Evolutionary conservation across 2,888 invertebrate species (phyloP), one percentile per base, ranked within the genome.

Genomic region (Rhamnusium bicolor): DNA sequence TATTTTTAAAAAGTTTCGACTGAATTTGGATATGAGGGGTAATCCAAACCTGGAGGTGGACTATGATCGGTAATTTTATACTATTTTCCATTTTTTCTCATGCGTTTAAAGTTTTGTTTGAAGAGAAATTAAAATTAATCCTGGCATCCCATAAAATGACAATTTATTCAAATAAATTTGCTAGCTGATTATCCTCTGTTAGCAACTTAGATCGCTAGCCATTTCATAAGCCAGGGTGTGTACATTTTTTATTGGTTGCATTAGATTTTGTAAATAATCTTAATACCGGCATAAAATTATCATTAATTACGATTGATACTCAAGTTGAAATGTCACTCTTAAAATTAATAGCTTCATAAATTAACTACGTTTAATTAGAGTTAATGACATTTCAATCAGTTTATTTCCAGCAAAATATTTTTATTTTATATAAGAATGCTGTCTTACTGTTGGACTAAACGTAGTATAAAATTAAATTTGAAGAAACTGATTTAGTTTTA

Each of bases 341-440:
- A 56, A 76, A 73, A 78, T 78, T 78, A 78, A 78, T 78, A 72
- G 74, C 70, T 73, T 73, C 74, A 78, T 78, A 78, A 78, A 78
- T 78, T 78, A 78, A 66, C 72, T 58, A 24, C 71, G 73, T 76
- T 76, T 78, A 78, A 78, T 78, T 78, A 76, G 74, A 71, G 56
- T 74, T 78, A 78, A 78, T 78, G 78, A 78, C 76, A 74, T 78
- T 78, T 78, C 78, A 78, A 78, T 78, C 78, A 76, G 76, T 71
- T 19, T 29, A 29, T 53, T 53, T 29, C 65, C 53, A 65, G 16
- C 16, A 19, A 53, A 53, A 65, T 32, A 32, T 53, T 65, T 53
- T 12, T 14, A 16, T 32, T 16, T 58, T 58, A 58, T 58, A 32
- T 27, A 18, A 16, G 58, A 32, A 58, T 58, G 27, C 58, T 58